phyloP scores from a whole-genome alignment of 2,797 vertebrate genomes.

The Cetoscarus ocellatus region DNA sequence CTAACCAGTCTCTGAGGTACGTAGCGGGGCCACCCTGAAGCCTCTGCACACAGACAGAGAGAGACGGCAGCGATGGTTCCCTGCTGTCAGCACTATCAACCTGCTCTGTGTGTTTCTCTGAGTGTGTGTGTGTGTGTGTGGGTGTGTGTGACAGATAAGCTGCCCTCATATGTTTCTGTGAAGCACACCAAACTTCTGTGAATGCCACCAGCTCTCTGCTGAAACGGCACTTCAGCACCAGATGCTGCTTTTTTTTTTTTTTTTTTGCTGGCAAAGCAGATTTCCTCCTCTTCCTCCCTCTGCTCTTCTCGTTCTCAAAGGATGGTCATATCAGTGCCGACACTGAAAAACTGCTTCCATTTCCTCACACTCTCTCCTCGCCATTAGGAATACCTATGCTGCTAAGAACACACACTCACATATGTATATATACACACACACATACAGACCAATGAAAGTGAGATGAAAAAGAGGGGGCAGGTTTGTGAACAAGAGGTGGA shows the following conservation, averaged over 20 bases:
- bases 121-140: constrained; percentile 27
- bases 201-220: constrained; percentile 82
- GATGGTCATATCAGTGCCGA: constrained; percentile 76
- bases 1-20: constrained; percentile 82
- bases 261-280: constrained; percentile 75
- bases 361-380: constrained; percentile 39
- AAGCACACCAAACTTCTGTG: constrained; percentile 77
- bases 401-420: constrained; percentile 24
- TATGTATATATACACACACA: background rate
- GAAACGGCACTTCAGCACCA: constrained; percentile 83
- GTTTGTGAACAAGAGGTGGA: background rate
- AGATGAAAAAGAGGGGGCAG: constrained; percentile 11
- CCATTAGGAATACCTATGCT: constrained; percentile 48
- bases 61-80: constrained; percentile 67
- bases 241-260: constrained; percentile 43
- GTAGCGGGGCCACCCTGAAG: constrained; percentile 72
- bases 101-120: constrained; percentile 39
- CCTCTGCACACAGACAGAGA: constrained; percentile 44
- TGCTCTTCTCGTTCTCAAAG: constrained; percentile 58
- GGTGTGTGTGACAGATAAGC: constrained; percentile 70
- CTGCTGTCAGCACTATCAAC: constrained; percentile 80
- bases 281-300: constrained; percentile 54
- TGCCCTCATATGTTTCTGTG: constrained; percentile 79
- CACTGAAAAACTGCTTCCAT: constrained; percentile 63
- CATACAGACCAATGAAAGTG: constrained; percentile 5